phyloP scores from a whole-genome alignment of 2,888 invertebrate genomes.

The Pheosia gnoma region DNA sequence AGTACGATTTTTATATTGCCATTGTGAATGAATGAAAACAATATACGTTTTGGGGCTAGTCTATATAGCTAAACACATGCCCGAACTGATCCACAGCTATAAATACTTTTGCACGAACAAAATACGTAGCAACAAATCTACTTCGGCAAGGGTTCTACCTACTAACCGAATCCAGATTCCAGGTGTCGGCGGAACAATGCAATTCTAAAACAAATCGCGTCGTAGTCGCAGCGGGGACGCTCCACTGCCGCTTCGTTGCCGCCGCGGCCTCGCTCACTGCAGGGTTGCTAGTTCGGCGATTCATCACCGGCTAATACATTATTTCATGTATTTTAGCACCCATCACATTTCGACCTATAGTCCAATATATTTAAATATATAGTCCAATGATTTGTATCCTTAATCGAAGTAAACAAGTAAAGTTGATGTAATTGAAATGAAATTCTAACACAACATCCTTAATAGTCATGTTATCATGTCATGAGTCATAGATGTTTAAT shows the following conservation, averaged over 20 bases:
- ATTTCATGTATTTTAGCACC: not conserved
- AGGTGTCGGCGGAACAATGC: slow-evolving; percentile 76
- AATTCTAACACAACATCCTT: too few relatives aligned
- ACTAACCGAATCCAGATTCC: slow-evolving; percentile 75
- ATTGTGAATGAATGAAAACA: too few relatives aligned
- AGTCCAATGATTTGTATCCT: too few relatives aligned
- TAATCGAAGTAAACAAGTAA: too few relatives aligned
- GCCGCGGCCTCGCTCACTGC: slow-evolving; percentile 1
- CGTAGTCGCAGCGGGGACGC: slow-evolving; percentile 31
- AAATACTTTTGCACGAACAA: slow-evolving; percentile 33
- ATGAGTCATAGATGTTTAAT: too few relatives aligned
- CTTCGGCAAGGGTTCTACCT: slow-evolving; percentile 54
- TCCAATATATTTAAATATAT: too few relatives aligned
- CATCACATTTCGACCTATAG: too few relatives aligned
- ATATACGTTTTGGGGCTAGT: too few relatives aligned
- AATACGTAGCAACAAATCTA: slow-evolving; percentile 55
- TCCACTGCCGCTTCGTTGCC: slow-evolving; percentile 8
- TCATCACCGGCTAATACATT: not conserved
- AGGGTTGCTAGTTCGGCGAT: not conserved
- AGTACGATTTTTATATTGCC: too few relatives aligned
- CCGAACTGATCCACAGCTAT: slow-evolving; percentile 38
- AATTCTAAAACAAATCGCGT: slow-evolving; percentile 75
- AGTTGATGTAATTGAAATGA: too few relatives aligned
- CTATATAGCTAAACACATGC: not conserved
- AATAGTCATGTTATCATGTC: too few relatives aligned